A percentile compares a stretch with the other conserved stretches of the same genome.
Evolutionary conservation across 2,888 invertebrate species (phyloP).

Genomic region (Scrobipalpa costella): DNA sequence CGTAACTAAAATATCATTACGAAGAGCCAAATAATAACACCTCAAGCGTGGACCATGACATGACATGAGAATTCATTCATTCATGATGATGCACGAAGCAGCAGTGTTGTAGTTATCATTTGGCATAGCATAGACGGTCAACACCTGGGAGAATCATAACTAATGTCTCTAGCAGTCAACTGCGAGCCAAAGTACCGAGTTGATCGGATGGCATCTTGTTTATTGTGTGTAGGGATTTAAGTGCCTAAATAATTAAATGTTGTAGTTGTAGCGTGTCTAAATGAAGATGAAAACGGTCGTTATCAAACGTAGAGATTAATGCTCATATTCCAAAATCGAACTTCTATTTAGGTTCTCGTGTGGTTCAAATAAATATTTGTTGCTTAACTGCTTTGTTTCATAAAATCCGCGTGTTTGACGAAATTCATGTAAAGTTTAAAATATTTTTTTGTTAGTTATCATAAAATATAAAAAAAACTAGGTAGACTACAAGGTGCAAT

Average conservation of each 20-base stretch:
- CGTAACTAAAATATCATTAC: constrained; percentile 1
- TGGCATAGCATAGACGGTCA: constrained; percentile 13
- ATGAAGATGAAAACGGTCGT: too few relatives aligned
- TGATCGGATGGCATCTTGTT: background rate
- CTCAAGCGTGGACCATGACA: constrained; percentile 1
- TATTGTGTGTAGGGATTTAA: constrained; percentile 10
- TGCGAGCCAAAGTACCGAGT: constrained; percentile 1
- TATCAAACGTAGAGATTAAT: too few relatives aligned
- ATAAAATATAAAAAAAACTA: too few relatives aligned
- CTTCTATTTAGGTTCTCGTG: too few relatives aligned
- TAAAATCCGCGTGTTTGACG: too few relatives aligned
- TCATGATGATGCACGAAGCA: constrained; percentile 6
- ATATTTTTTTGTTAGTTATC: too few relatives aligned
- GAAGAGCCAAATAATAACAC: background rate
- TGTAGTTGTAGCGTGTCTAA: too few relatives aligned
- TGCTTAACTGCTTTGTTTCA: too few relatives aligned
- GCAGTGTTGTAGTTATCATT: constrained; percentile 7
- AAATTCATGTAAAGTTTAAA: too few relatives aligned
- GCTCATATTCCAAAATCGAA: background rate
- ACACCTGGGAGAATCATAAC: constrained; percentile 15
- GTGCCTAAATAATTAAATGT: background rate
- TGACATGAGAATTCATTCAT: constrained; percentile 8
- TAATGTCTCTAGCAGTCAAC: background rate
- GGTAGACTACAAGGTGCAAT: too few relatives aligned
- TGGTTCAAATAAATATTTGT: too few relatives aligned